Evolutionary conservation across 1,140 invertebrate genomes (phyloP).

Genomic region (Caligus rogercresseyi): DNA sequence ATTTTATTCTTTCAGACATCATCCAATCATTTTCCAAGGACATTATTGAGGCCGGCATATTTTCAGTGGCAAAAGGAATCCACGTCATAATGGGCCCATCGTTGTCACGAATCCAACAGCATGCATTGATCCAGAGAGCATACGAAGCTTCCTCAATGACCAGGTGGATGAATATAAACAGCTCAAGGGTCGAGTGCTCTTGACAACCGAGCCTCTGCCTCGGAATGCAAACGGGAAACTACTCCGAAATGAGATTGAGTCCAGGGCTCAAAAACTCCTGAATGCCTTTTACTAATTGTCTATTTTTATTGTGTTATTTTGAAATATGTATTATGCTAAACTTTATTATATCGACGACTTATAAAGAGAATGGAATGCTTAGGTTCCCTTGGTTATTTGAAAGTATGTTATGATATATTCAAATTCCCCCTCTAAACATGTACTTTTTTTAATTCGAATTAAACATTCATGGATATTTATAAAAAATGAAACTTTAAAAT

Average conservation of each 20-base stretch:
- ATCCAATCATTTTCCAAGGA: background rate
- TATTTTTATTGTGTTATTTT: too few species aligned
- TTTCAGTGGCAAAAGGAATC: background rate
- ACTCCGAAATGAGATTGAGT: background rate
- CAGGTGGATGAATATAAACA: background rate
- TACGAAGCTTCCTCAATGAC: background rate
- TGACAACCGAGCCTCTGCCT: background rate
- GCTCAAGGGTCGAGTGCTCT: background rate
- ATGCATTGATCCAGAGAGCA: background rate
- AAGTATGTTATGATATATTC: too few species aligned
- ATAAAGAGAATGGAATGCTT: too few species aligned
- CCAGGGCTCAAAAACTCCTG: too few species aligned
- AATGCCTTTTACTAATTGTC: too few species aligned
- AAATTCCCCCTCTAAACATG: too few species aligned
- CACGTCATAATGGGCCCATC: background rate
- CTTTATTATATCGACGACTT: too few species aligned
- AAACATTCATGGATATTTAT: too few species aligned
- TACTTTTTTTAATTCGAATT: too few species aligned
- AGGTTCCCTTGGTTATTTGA: too few species aligned
- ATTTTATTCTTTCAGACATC: background rate
- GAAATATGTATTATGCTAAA: too few species aligned
- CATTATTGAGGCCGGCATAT: background rate
- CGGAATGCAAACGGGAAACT: background rate
- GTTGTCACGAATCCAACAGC: background rate
- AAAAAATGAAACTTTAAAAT: too few species aligned